Evolutionary conservation across 2,113 vertebrate genomes (phyloP).

Genomic region (Phrynocephalus versicolor): DNA sequence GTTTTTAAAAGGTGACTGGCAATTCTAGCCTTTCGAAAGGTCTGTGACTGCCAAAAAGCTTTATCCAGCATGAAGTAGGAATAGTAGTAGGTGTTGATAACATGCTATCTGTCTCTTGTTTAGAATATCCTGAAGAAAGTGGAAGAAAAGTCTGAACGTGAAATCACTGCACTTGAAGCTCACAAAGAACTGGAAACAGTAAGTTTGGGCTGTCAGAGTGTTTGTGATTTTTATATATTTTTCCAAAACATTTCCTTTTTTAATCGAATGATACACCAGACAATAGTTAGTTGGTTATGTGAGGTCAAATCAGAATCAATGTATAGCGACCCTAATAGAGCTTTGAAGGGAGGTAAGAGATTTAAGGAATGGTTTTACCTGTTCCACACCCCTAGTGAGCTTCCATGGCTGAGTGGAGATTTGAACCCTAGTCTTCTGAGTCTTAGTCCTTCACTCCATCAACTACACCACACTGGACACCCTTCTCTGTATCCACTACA

Average conservation of each 20-base stretch:
- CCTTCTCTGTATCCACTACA: too few relatives aligned
- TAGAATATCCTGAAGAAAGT: constrained; percentile 95
- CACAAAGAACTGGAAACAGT: constrained; percentile 92
- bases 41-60: not conserved
- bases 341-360: too few relatives aligned
- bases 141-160: constrained; percentile 88
- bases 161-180: constrained; percentile 86
- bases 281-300: too few relatives aligned
- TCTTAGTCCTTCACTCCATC: too few relatives aligned
- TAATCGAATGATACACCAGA: too few relatives aligned
- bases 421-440: too few relatives aligned
- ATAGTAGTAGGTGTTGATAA: constrained; percentile 13
- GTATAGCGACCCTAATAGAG: too few relatives aligned
- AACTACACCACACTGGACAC: too few relatives aligned
- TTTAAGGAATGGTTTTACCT: too few relatives aligned
- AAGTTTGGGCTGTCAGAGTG: constrained; percentile 46
- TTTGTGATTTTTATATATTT: not conserved
- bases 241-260: not conserved
- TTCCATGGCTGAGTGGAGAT: too few relatives aligned
- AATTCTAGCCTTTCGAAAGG: constrained; percentile 9
- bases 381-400: too few relatives aligned
- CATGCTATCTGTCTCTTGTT: constrained; percentile 7
- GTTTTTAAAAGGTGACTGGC: constrained; percentile 15
- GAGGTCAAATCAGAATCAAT: too few relatives aligned
- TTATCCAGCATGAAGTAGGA: not conserved